phyloP scores from a whole-genome alignment of 2,888 invertebrate genomes.

The Amphipoea lucens region DNA sequence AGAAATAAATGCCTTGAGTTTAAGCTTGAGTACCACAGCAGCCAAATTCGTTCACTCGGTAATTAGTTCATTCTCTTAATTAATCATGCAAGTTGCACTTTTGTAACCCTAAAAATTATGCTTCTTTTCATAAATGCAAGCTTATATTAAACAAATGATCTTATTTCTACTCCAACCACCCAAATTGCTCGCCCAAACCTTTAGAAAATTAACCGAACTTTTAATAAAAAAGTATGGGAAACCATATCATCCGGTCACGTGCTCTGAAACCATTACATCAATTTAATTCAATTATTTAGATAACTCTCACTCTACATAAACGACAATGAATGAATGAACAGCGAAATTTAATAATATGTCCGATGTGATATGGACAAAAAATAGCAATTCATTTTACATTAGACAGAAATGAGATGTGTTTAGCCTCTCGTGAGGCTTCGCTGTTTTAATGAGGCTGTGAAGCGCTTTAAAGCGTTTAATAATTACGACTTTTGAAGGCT shows the following conservation, averaged over 20 bases:
- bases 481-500: slow-evolving; percentile 30
- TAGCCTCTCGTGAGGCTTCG: slow-evolving; percentile 21
- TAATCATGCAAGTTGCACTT: not conserved
- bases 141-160: not conserved
- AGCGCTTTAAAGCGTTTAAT: slow-evolving; percentile 23
- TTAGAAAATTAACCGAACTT: slow-evolving; percentile 9
- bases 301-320: slow-evolving; percentile 61
- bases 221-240: slow-evolving; percentile 6
- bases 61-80: not conserved
- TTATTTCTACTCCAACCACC: not conserved
- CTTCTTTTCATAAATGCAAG: not conserved
- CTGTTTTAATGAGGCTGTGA: slow-evolving; percentile 31
- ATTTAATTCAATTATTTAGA: slow-evolving; percentile 63
- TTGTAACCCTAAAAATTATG: not conserved
- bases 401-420: slow-evolving; percentile 51
- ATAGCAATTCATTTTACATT: slow-evolving; percentile 60
- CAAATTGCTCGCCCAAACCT: not conserved
- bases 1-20: not conserved
- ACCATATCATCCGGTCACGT: slow-evolving; percentile 59
- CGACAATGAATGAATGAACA: slow-evolving; percentile 58
- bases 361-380: slow-evolving; percentile 59
- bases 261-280: slow-evolving; percentile 56
- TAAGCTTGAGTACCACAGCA: not conserved
- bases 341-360: slow-evolving; percentile 70
- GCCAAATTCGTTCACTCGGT: not conserved